Base-by-base conservation (phyloP, 2,888 invertebrate species). In the Cyaniris semiargus region DNA sequence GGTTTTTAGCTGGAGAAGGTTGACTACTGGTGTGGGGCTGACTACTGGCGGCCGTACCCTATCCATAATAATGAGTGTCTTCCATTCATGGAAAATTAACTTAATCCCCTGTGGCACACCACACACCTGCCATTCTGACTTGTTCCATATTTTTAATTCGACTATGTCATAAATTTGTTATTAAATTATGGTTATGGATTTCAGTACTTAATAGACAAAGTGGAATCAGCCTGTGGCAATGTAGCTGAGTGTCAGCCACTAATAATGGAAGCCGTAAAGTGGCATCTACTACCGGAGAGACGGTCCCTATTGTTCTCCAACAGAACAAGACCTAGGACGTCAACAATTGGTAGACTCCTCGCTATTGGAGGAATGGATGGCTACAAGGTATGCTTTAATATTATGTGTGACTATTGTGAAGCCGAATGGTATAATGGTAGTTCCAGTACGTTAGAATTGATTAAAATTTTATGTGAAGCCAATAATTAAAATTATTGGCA, bases 351-450 rank as follows among this genome's bases (percentile, higher is more conserved):
- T 3, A 95, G 96, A 76, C 94, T 99, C 80, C 94, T 98, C 82
- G 97, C 98, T 79, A 96, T 98, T 23, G 98, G 98, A 34, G 98
- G 98, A 79, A 98, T 98, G 97, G 98, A 98, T 91, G 96, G 97
- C 76, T 97, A 97, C 85, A 98, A 98, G 95, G 96, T 92, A 60
- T 0, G 1, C 44, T 44, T 44, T 44, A 27, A 15, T 23, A 83
- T 53, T 53, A 53, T 44, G 44, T 18, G 15, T 53, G 53, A 18
- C 53, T 53, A 53, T 53, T 53, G 53, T 18, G 53, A 5, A 53
- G 21, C 58, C n/a, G 8, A 58, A 58, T 21, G 21, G 15, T 58
- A 21, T 21, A n/a, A n/a, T n/a, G n/a, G n/a, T 0, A 7, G 58
- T 58, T 21, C 8, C n/a, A n/a, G 1, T 58, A n/a, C 8, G 21